These are phyloP conservation scores for Megalurothrips usitatus DNA, from an alignment of 2,888 invertebrate species.

Conservation along the genomic window DNA sequence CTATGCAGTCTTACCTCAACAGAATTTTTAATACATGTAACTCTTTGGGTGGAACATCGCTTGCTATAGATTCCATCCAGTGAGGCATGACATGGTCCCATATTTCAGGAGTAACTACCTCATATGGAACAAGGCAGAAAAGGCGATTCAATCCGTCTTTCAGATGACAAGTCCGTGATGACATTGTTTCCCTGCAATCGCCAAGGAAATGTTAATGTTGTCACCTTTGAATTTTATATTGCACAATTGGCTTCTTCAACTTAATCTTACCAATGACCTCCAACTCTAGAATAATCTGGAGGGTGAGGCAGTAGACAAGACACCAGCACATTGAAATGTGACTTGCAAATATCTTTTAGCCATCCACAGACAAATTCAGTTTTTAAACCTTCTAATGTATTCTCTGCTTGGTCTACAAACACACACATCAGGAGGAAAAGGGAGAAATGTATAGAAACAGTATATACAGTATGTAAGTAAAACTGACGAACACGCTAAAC, in stretches of 20 bases:
- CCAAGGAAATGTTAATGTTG: neutral
- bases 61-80: slow-evolving; percentile 97
- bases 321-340: slow-evolving; percentile 84
- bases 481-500: neutral
- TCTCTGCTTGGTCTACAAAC: slow-evolving; percentile 53
- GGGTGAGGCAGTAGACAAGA: slow-evolving; percentile 94
- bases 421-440: neutral
- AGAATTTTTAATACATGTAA: slow-evolving; percentile 77
- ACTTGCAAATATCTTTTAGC: slow-evolving; percentile 76
- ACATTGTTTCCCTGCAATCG: slow-evolving; percentile 68
- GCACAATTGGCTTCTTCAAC: neutral
- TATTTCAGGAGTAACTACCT: slow-evolving; percentile 90
- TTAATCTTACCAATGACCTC: slow-evolving; percentile 79
- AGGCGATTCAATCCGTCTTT: slow-evolving; percentile 92
- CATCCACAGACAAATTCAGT: slow-evolving; percentile 89
- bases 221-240: neutral
- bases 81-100: slow-evolving; percentile 99
- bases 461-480: neutral
- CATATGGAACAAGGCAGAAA: slow-evolving; percentile 95
- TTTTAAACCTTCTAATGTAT: slow-evolving; percentile 85
- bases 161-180: slow-evolving; percentile 81
- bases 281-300: slow-evolving; percentile 90
- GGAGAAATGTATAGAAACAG: neutral
- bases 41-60: slow-evolving; percentile 86
- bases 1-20: slow-evolving; percentile 51